Evolutionary conservation across 1,140 invertebrate genomes (phyloP), one percentile per base, ranked within the genome.

Genomic region (Lasioglossum albipes): DNA sequence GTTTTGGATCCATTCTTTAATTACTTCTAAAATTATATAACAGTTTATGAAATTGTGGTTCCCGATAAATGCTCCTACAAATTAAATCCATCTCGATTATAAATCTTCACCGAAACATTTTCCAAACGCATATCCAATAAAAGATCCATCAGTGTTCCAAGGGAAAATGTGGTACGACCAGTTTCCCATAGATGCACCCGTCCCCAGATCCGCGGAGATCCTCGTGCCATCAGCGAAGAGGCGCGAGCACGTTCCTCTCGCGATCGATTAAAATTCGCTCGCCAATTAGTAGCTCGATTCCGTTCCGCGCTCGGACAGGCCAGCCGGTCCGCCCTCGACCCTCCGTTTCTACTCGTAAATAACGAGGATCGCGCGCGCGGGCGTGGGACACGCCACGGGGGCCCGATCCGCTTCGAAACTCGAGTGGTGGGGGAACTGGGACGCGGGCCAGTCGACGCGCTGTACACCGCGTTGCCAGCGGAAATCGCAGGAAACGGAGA

Each of bases 261-360:
- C 62, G 31, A 41, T 16, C 75, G 75, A 77, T 77, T 77, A 77
- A 77, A 77, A 77, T 77, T 77, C 75, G 67, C 67, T 70, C 54
- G 31, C 75, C 75, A 77, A 70, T 77, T 77, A 77, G 67, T 31
- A 49, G 66, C 54, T 42, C 36, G 67, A 70, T 77, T 41, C 66
- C 42, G 27, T 77, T 77, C 27, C 27, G 54, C 54, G 52, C 45
- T 49, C 45, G 45, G 45, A 49, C 45, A 49, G 45, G 45, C 45
- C 45, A 49, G 22, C 36, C 22, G 54, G 75, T 70, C 76, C 68
- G 76, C 68, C 76, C 59, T 72, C 69, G 76, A 79, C 57, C 59
- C 65, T 73, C 45, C 76, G 80, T 88, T 85, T 88, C 85, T 87
- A 85, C 85, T 88, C 82, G 84, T 87, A 86, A 86, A 89, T 88